Base-by-base conservation (phyloP, 2,113 vertebrate genomes). In the Rhinoderma darwinii region DNA sequence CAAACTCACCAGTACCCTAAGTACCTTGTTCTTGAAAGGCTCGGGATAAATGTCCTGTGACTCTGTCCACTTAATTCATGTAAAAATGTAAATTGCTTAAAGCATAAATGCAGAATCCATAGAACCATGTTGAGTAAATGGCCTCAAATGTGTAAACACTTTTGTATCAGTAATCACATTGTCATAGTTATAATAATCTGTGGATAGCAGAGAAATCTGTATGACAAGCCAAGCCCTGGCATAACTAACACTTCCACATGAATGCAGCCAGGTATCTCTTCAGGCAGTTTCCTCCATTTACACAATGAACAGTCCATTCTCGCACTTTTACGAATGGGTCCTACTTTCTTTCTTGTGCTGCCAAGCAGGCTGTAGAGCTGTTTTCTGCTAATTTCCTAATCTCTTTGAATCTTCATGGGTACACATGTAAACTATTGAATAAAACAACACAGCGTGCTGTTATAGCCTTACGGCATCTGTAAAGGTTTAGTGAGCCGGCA, bases 321-420 rank as follows among this genome's bases (percentile, higher is more conserved):
- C 50, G 27, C 84, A 82, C 50, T 82, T 82, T 87, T 44, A 61
- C 39, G 6, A 82, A 75, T 61, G 73, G 35, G 11, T 27, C 78
- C 30, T 30, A 35, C 50, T 47, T 63, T 61, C 37, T 87, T 87
- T 87, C 63, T 81, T 59, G 78, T 82, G 47, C 50, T 87, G 85
- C 85, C 85, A 87, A 87, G 78, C 51, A 82, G 78, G 63, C 77
- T 81, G 78, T 47, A 56, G 78, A 87, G 51, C 85, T 87, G 78
- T 87, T 87, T 87, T 87, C 78, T 82, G 77, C 85, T 87, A 87
- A 87, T 87, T 87, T 87, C 37, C 85, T 87, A 87, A 87, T 87
- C 68, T 22, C 66, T 87, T 87, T 87, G 68, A 82, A 87, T 87
- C 68, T 87, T 82, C 85, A 47, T 82, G 85, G 66, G 41, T 82